Base-by-base conservation (phyloP, 1,140 invertebrate genomes). In the Pachyrhynchus sulphureomaculatus region DNA sequence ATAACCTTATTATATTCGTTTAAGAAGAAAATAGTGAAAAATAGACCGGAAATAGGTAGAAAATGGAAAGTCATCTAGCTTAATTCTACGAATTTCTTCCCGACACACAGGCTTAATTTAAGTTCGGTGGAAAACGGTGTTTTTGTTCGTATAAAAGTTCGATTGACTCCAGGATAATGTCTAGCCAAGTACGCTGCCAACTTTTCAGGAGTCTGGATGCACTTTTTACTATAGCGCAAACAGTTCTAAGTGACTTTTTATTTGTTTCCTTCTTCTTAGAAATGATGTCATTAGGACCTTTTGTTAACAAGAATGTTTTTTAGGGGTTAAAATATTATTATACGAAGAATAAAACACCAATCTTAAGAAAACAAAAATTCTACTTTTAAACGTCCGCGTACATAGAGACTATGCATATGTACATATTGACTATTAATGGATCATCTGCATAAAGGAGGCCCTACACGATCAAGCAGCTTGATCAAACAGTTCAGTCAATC, bases 61-160 rank as follows among this genome's bases (percentile, higher is more conserved):
- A 59, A 49, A 51, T 51, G 44, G 48, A 59, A 51, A 59, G 45
- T 51, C 47, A 52, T 59, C 37, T 51, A 42, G 57, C 47, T 52
- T 59, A 59, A 59, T 59, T 52, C 57, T 24, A 51, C 47, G 34
- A 26, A 44, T 52, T 52, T 59, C 36, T 23, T 41, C 26, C 26
- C 26, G 26, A 29, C 26, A 29, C 26, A 52, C 48, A 33, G 24
- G 33, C 37, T 44, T 58, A 58, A 58, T 58, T 58, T 34, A 58
- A 58, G 55, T 58, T 58, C 45, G 17, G 21, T 10, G 13, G 26
- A 58, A 48, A 29, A 34, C 17, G 48, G 20, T 44, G 23, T 59
- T 59, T 59, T 59, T 51, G 57, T 37, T 42, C 45, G 57, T 21
- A 59, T 59, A 52, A 49, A 59, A 59, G 23, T 52, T 51, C 48